Conservation (phyloP, 2,888 invertebrate genomes). For the Andrena camellia region DNA sequence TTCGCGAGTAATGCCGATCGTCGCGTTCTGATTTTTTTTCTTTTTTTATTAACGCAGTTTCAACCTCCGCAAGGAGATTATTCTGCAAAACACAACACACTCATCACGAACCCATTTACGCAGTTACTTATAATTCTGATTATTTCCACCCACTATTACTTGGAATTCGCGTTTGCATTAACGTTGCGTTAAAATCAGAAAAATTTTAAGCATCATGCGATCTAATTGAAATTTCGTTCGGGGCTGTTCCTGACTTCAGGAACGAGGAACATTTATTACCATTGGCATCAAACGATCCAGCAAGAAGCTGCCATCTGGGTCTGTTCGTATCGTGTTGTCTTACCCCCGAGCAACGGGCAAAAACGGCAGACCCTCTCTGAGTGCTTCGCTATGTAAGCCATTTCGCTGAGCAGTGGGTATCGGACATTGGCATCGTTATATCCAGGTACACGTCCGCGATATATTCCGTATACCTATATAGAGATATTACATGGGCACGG, state of each 20-base stretch:
- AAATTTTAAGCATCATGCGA: too few relatives aligned
- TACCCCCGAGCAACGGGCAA: constrained; percentile 49
- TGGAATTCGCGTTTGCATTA: neutral
- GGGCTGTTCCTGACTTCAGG: neutral
- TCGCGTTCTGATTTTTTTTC: neutral
- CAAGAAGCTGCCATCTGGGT: constrained; percentile 51
- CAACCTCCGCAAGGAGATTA: too few relatives aligned
- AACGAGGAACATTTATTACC: neutral
- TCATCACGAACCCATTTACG: too few relatives aligned
- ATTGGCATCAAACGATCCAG: neutral
- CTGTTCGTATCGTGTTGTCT: constrained; percentile 58
- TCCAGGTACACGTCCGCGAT: constrained; percentile 65
- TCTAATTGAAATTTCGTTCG: too few relatives aligned
- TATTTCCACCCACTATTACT: constrained; percentile 12
- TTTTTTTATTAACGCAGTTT: too few relatives aligned
- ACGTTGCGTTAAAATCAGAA: neutral
- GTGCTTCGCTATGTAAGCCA: constrained; percentile 77
- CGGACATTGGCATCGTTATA: constrained; percentile 71
- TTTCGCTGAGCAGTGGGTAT: constrained; percentile 71
- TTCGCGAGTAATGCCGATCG: constrained; percentile 64
- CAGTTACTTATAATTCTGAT: neutral
- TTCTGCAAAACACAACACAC: too few relatives aligned
- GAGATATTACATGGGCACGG: constrained; percentile 61
- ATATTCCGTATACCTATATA: constrained; percentile 32
- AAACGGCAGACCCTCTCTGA: constrained; percentile 71